phyloP scores from a whole-genome alignment of 2,888 invertebrate genomes.

The Bedellia somnulentella region DNA sequence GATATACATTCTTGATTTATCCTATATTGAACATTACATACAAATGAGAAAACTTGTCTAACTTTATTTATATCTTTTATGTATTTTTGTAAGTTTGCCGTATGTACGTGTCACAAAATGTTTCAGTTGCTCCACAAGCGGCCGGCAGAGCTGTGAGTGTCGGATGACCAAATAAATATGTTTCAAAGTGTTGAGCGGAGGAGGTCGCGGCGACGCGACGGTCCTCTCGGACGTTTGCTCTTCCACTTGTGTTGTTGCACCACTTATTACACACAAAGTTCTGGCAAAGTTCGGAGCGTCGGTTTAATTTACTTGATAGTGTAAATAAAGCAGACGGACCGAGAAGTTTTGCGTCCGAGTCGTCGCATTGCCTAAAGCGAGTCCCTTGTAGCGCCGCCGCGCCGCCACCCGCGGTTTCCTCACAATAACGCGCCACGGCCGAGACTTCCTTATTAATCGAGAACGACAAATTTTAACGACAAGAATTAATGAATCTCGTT shows the following conservation, averaged over 20 bases:
- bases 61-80: no score
- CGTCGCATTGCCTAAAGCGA: no score
- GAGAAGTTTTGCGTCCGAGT: slow-evolving; percentile 55
- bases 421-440: slow-evolving; percentile 52
- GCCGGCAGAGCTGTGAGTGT: slow-evolving; percentile 51
- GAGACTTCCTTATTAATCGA: slow-evolving; percentile 62
- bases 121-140: neutral
- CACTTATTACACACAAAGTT: slow-evolving; percentile 63
- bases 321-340: slow-evolving; percentile 59
- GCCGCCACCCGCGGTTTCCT: slow-evolving; percentile 40
- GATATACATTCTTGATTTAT: slow-evolving; percentile 58
- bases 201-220: no score
- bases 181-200: slow-evolving; percentile 63
- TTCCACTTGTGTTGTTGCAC: slow-evolving; percentile 62
- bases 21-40: slow-evolving; percentile 61
- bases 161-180: slow-evolving; percentile 62
- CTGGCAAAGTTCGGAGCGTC: slow-evolving; percentile 57
- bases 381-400: slow-evolving; percentile 25
- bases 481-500: slow-evolving; percentile 65
- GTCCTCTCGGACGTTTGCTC: slow-evolving; percentile 59
- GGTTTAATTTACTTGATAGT: slow-evolving; percentile 64
- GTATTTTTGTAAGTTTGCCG: no score
- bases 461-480: slow-evolving; percentile 65
- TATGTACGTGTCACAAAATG: no score
- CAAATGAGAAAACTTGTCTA: slow-evolving; percentile 35